Percentiles rank a stretch among this genome's conserved stretches.
Conservation (phyloP, 2,797 vertebrate genomes). For the Ceryle rudis region DNA sequence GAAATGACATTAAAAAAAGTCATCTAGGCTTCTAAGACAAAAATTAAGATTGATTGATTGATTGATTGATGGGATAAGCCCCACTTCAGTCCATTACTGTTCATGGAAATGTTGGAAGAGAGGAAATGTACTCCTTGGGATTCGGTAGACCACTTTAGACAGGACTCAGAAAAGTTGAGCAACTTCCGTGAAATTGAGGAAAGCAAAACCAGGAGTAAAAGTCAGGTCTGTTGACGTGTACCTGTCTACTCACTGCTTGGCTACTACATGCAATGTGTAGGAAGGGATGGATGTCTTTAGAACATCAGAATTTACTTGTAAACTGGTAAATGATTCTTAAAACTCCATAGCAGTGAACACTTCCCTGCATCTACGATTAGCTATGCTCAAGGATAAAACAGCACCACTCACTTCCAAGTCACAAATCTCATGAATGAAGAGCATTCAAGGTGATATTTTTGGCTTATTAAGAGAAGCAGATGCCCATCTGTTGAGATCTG, state of each 20-base stretch:
- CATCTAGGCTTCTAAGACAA: background rate
- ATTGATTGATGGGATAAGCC: background rate
- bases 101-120: background rate
- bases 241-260: background rate
- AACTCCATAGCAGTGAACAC: background rate
- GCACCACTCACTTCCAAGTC: background rate
- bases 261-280: background rate
- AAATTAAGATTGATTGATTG: background rate
- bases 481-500: background rate
- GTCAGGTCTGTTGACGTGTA: background rate
- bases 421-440: background rate
- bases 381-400: background rate
- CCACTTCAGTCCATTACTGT: background rate
- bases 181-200: background rate
- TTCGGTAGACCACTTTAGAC: background rate
- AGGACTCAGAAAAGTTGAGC: background rate
- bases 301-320: background rate
- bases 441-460: constrained; percentile 17
- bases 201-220: constrained; percentile 1
- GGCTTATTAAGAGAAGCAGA: constrained; percentile 5
- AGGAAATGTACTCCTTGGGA: background rate
- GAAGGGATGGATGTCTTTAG: background rate
- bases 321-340: constrained; percentile 45
- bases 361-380: background rate
- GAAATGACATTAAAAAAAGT: background rate